Conservation (phyloP, 2,888 invertebrate genomes). For the Platycnemis pennipes region DNA sequence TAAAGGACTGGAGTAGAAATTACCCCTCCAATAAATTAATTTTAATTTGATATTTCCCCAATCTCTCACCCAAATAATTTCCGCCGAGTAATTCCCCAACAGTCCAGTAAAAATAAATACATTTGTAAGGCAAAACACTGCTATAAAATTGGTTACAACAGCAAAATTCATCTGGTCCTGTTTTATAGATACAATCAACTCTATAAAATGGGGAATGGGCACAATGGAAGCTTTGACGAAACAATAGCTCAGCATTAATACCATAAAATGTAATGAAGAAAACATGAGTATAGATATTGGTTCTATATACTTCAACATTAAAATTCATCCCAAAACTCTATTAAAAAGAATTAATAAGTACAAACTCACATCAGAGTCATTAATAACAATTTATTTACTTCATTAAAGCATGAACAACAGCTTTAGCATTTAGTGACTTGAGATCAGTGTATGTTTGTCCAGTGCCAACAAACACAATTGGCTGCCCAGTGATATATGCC, state of each 20-base stretch:
- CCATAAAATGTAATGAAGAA: neutral
- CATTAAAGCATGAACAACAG: conserved; percentile 97
- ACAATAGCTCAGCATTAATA: neutral
- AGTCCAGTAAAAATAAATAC: neutral
- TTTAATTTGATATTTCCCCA: neutral
- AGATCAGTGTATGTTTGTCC: conserved; percentile 99
- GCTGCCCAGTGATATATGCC: conserved; percentile 99
- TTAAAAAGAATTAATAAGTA: conserved; percentile 31
- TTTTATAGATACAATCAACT: neutral
- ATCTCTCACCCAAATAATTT: neutral
- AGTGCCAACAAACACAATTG: conserved; percentile 99
- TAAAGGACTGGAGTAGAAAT: neutral
- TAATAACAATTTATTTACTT: conserved; percentile 82
- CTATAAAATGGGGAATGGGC: neutral
- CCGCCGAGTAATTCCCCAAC: neutral
- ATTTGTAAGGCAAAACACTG: neutral
- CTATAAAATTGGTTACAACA: neutral
- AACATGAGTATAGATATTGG: neutral
- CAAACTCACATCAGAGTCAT: conserved; percentile 33
- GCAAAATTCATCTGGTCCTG: neutral
- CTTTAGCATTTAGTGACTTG: conserved; percentile 96
- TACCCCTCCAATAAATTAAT: neutral
- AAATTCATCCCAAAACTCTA: neutral
- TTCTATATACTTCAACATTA: neutral
- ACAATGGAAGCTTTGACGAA: neutral